Evolutionary conservation across 2,113 vertebrate species (phyloP), one percentile per base, ranked within the genome.

Genomic region (Passerina amoena): DNA sequence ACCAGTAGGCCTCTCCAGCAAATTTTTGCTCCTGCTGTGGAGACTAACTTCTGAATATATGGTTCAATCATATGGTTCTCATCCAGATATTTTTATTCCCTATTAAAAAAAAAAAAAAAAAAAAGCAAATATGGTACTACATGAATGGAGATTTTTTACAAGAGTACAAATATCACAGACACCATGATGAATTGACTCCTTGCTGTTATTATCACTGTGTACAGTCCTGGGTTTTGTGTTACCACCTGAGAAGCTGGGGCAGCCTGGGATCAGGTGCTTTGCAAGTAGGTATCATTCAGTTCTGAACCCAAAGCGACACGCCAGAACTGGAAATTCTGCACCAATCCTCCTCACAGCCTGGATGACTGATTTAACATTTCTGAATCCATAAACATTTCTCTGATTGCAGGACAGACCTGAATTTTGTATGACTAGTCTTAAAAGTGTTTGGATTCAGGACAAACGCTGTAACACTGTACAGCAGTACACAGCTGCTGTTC

Each of bases 11-110:
- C 44, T 81, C 80, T 83, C 68, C 28, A 59, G 79, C 8, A 92
- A 75, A 71, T 82, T 88, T 93, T 86, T 72, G 33, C 37, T 96
- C 37, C 76, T 90, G 51, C 48, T 84, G 48, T 71, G 21, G 20
- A 12, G 14, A n/a, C 25, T 83, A 86, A 82, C 51, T 94, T 95
- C 65, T 3, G 6, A 82, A 54, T 30, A 81, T 66, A 48, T 23
- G 19, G 48, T 88, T 90, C 40, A 93, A 68, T 92, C 66, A 64
- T 38, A 66, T 8, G 19, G 48, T 35, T 61, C 33, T 95, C 37
- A 72, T 35, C 65, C 72, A 86, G 57, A 21, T 17, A 28, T 53
- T 88, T 78, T 75, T 69, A 72, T 42, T 85, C 23, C 14, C 59
- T 42, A n/a, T 45, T 10, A 37, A 37, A 79, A 88, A 53, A n/a